phyloP scores from a whole-genome alignment of 2,113 vertebrate genomes.

The Pollimyrus isidori region DNA sequence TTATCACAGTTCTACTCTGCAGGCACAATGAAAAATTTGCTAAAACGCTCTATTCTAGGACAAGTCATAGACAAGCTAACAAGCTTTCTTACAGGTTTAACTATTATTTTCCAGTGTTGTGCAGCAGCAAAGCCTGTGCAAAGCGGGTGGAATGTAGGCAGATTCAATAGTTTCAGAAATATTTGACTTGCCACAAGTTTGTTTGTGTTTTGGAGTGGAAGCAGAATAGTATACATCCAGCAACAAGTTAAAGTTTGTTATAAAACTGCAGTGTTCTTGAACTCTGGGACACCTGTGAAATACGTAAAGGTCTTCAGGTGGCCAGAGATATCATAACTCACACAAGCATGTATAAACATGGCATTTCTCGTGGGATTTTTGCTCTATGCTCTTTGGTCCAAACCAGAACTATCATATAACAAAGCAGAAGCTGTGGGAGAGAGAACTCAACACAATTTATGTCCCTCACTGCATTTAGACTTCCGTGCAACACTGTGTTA shows the following conservation, averaged over 20 bases:
- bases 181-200: not conserved
- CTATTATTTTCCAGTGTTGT: not conserved
- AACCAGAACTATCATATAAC: not conserved
- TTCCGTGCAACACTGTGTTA: constrained; percentile 12
- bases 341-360: not conserved
- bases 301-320: not conserved
- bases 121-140: not conserved
- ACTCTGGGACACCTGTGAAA: not conserved
- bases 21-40: not conserved
- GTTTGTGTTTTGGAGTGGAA: not conserved
- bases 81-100: not conserved
- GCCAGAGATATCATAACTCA: not conserved
- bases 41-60: not conserved
- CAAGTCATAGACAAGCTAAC: not conserved
- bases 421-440: not conserved
- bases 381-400: not conserved
- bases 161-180: not conserved
- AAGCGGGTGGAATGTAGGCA: not conserved
- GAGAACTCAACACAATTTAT: not conserved
- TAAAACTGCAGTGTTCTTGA: not conserved
- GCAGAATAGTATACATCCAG: not conserved
- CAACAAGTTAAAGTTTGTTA: not conserved
- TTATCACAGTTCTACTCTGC: not conserved
- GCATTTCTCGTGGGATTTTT: not conserved
- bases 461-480: constrained; percentile 7